Evolutionary conservation across 2,888 invertebrate species (phyloP), one percentile per base, ranked within the genome.

Genomic region (Nomada hirtipes): DNA sequence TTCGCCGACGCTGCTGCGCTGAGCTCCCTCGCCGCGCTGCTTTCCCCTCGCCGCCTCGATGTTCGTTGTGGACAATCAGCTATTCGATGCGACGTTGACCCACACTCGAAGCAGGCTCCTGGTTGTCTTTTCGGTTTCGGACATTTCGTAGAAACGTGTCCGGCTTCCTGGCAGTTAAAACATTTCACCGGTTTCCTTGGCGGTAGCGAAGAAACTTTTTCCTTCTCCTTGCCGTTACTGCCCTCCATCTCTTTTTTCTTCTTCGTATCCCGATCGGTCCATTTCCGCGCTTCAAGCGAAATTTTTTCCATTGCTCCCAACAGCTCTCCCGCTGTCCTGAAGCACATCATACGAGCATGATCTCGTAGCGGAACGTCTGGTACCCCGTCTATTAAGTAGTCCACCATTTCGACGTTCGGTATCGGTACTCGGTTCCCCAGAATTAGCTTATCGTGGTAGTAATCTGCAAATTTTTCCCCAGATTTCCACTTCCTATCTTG

Each of bases 131-230:
- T 64, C 4, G 74, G 59, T 50, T 59, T 59, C 4, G n/a, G n/a
- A n/a, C n/a, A n/a, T n/a, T n/a, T n/a, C n/a, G n/a, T n/a, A n/a
- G n/a, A n/a, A n/a, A n/a, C n/a, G n/a, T n/a, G n/a, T n/a, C n/a
- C n/a, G 23, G 11, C n/a, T 67, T 47, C 29, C 15, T 11, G 26
- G 50, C 74, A 67, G 13, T 74, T 74, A 20, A 50, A 74, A 23
- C 67, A 74, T 26, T n/a, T 47, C 10, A 10, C 29, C 13, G 23
- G 23, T 18, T 9, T 11, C n/a, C 61, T 55, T 53, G 44, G 44
- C 44, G 44, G 44, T 55, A 18, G 2, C 18, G 52, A 52, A 4
- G 15, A 15, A 15, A n/a, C 26, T 26, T 26, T 26, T 26, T 26
- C 2, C 18, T 7, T 20, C 50, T 57, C 36, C 11, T 59, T 10